These are phyloP conservation scores for Zapornia atra DNA, from an alignment of 2,113 vertebrate genomes.

Conservation along the genomic window DNA sequence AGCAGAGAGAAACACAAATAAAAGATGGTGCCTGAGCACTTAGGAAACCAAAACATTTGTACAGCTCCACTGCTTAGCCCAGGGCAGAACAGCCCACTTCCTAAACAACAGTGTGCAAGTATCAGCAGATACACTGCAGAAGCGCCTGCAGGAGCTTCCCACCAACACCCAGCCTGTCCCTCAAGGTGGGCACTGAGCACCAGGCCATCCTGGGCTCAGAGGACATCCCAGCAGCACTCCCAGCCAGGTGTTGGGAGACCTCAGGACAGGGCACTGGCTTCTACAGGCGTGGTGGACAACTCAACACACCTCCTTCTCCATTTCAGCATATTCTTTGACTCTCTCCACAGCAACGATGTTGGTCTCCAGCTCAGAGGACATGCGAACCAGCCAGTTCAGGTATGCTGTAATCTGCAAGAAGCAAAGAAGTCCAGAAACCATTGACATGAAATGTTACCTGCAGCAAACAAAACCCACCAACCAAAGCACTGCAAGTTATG, in stretches of 20 bases:
- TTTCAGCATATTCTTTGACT: constrained; percentile 90
- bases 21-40: background rate
- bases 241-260: background rate
- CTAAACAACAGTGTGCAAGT: background rate
- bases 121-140: background rate
- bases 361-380: constrained; percentile 94
- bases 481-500: background rate
- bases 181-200: background rate
- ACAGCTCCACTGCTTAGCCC: background rate
- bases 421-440: background rate
- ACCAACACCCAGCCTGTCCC: background rate
- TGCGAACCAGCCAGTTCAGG: constrained; percentile 95
- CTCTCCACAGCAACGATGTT: constrained; percentile 96
- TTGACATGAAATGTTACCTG: too few relatives aligned
- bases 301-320: constrained; percentile 86
- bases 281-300: background rate
- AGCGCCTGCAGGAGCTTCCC: background rate
- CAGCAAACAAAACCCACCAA: too few relatives aligned
- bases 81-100: background rate
- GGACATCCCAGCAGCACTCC: background rate
- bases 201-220: background rate
- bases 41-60: background rate
- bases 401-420: constrained; percentile 85
- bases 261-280: background rate
- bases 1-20: background rate